Evolutionary conservation across 2,888 invertebrate species (phyloP).

Genomic region (Pristionchus mayeri): DNA sequence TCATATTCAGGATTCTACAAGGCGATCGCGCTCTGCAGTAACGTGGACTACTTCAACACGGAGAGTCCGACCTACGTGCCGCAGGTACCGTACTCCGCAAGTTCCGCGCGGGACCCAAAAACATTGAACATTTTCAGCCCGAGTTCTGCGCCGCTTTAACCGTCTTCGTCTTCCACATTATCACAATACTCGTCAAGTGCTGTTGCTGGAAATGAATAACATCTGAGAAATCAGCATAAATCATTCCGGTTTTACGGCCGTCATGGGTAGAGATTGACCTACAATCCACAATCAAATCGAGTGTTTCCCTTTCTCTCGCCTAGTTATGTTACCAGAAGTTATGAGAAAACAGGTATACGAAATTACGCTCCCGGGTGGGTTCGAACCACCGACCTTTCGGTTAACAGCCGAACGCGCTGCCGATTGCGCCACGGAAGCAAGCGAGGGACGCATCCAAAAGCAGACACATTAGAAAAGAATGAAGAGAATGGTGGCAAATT

Average conservation of each 20-base stretch:
- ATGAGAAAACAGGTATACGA: too few relatives aligned
- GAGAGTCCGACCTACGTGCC: conserved; percentile 35
- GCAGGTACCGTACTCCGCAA: background rate
- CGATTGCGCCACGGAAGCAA: conserved; percentile 68
- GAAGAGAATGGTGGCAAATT: too few relatives aligned
- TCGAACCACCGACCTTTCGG: conserved; percentile 99
- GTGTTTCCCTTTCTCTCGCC: too few relatives aligned
- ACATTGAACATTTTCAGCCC: conserved; percentile 4
- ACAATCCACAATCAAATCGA: too few relatives aligned
- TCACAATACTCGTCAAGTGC: conserved; percentile 35
- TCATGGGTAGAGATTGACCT: too few relatives aligned
- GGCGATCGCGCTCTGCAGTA: conserved; percentile 29
- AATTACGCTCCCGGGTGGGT: conserved; percentile 76
- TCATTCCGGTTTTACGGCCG: too few relatives aligned
- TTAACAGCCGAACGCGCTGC: conserved; percentile 98
- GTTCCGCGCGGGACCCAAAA: background rate
- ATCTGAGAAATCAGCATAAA: too few relatives aligned
- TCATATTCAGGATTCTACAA: conserved; percentile 36
- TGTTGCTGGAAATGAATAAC: conserved; percentile 39
- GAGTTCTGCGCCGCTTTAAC: conserved; percentile 16
- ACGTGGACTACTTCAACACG: conserved; percentile 5
- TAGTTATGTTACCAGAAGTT: too few relatives aligned
- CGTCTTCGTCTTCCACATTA: conserved; percentile 43
- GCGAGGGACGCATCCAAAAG: too few relatives aligned
- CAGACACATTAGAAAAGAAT: too few relatives aligned